These are phyloP conservation scores for Scortum barcoo DNA, from an alignment of 2,113 vertebrate species.

Conservation along the genomic window DNA sequence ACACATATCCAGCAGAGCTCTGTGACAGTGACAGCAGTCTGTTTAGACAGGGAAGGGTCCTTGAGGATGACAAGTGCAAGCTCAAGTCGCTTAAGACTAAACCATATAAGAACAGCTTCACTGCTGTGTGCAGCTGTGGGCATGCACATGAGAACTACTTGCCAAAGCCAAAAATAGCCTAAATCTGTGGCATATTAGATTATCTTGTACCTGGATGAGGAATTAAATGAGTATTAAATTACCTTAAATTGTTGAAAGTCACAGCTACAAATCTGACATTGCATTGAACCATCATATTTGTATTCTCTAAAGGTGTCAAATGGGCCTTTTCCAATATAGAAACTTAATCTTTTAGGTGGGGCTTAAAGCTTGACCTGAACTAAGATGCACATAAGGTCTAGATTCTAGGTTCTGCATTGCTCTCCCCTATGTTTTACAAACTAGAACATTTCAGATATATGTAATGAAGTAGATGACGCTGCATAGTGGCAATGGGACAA, in stretches of 20 bases:
- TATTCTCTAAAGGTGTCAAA: background rate
- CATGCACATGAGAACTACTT: background rate
- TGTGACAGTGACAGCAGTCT: background rate
- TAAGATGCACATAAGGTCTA: background rate
- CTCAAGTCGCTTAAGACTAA: slow-evolving; percentile 1
- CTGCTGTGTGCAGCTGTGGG: background rate
- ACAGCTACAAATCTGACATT: background rate
- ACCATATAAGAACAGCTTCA: background rate
- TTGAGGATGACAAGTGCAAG: background rate
- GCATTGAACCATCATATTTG: background rate
- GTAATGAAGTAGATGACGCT: no score
- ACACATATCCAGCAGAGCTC: background rate
- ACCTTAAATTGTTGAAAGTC: background rate
- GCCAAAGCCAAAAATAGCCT: background rate
- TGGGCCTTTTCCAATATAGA: background rate
- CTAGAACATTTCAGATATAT: no score
- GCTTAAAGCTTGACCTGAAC: background rate
- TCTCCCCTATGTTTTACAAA: background rate
- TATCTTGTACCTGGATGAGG: background rate
- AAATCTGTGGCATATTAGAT: background rate
- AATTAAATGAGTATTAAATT: background rate
- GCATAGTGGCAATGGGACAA: no score
- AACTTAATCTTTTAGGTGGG: background rate
- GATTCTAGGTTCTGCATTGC: no score
- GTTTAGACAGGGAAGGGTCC: slow-evolving; percentile 3